Base-by-base conservation (phyloP, 2,888 invertebrate species). In the Agrilus mali region DNA sequence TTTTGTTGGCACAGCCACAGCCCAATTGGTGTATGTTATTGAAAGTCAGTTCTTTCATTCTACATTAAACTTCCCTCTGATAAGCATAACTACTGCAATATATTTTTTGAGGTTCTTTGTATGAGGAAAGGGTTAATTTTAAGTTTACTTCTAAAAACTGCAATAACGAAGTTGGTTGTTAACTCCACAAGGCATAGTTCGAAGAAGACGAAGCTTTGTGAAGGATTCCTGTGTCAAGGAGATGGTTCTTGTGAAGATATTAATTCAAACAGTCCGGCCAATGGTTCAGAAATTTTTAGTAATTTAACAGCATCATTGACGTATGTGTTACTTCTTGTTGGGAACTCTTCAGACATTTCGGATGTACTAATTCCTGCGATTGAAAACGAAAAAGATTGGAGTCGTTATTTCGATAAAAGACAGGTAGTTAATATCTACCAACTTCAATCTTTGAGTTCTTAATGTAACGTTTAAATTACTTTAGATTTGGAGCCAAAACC, bases 401-500 rank as follows among this genome's bases (percentile, higher is more conserved):
- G 80, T 0, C 75, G 77, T 46, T 82, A 81, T 54, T 72, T 87
- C 47, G 85, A 86, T 61, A 78, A 81, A 59, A 70, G 82, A 55
- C 84, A 86, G 70, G 81, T 84, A 60, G 55, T 51, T 49, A 39
- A 16, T 34, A n/a, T 17, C n/a, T n/a, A n/a, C n/a, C n/a, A n/a
- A n/a, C n/a, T n/a, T n/a, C n/a, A n/a, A n/a, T n/a, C n/a, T n/a
- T n/a, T n/a, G 6, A 27, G 27, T 10, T 3, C 2, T 10, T 27
- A 10, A 10, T 27, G 8, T 27, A n/a, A n/a, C n/a, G n/a, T 5
- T 8, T 1, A 33, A 32, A 34, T n/a, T 38, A 41, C 63, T 59
- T 1, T 48, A 85, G 83, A 78, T 87, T 2, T 87, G 87, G 87
- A 86, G 86, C 60, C 82, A 84, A 58, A 78, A 80, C 31, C 69